These are phyloP conservation scores for Stenchaetothrips biformis DNA, from an alignment of 2,888 invertebrate species.

Conservation along the genomic window DNA sequence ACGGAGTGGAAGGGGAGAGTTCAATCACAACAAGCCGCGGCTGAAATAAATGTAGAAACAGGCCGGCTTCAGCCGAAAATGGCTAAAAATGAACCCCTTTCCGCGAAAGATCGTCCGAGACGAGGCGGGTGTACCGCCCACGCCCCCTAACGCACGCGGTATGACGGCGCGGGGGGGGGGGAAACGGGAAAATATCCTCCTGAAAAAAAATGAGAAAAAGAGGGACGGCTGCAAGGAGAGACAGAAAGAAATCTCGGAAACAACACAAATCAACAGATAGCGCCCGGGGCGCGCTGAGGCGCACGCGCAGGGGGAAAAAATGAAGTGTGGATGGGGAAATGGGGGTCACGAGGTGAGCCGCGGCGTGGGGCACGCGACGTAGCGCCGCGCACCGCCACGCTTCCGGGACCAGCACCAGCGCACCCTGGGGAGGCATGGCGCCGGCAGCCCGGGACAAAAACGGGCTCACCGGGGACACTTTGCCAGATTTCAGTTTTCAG, in stretches of 20 bases:
- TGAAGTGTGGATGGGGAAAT: slow-evolving; percentile 21
- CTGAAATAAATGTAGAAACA: too few species aligned
- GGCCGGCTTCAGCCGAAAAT: too few species aligned
- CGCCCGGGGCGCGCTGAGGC: neutral
- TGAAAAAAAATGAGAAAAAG: neutral
- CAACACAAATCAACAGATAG: slow-evolving; percentile 20
- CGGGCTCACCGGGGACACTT: too few species aligned
- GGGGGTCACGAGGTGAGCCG: neutral
- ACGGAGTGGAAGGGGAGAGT: too few species aligned
- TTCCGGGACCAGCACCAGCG: neutral
- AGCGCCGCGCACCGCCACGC: neutral
- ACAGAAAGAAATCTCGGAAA: slow-evolving; percentile 4
- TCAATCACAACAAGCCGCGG: too few species aligned
- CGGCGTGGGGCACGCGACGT: neutral
- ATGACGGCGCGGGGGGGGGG: neutral
- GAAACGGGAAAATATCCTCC: too few species aligned
- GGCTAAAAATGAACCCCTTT: too few species aligned
- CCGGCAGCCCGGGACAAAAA: neutral
- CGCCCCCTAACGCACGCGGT: neutral
- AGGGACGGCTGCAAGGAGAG: neutral
- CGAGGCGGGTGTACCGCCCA: too few species aligned
- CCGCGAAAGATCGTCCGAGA: too few species aligned
- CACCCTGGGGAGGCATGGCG: neutral
- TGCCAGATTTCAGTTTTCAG: too few species aligned
- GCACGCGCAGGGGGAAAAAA: neutral